Conservation (phyloP, 2,113 vertebrate genomes). For the Chloropsis hardwickii region DNA sequence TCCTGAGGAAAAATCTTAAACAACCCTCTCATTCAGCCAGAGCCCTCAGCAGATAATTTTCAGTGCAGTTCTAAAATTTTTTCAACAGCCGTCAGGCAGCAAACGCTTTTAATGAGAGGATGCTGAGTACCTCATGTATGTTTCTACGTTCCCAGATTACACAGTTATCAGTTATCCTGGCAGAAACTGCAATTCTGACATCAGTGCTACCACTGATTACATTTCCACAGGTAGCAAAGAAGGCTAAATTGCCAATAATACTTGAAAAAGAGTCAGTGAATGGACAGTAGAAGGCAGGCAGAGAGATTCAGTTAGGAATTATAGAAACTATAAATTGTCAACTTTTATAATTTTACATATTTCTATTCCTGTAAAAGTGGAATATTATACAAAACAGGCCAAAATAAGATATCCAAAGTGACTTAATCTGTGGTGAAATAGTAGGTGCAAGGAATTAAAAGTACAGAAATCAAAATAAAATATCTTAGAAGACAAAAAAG, state of each 20-base stretch:
- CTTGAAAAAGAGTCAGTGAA: neutral
- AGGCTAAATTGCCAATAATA: constrained; percentile 22
- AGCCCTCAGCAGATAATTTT: neutral
- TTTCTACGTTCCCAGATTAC: neutral
- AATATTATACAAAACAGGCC: constrained; percentile 13
- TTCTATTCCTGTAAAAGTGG: neutral
- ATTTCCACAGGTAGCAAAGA: constrained; percentile 5
- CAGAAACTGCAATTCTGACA: constrained; percentile 1
- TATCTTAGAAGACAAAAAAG: constrained; percentile 18
- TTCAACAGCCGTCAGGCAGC: neutral
- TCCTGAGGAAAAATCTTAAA: neutral
- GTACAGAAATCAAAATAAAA: constrained; percentile 45
- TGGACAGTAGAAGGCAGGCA: neutral
- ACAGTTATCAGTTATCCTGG: neutral
- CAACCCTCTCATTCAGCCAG: neutral
- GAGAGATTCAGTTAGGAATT: neutral
- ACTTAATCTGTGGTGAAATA: constrained; percentile 43
- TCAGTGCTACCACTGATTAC: constrained; percentile 12
- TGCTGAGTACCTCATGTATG: neutral
- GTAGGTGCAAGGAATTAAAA: constrained; percentile 47
- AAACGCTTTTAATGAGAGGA: neutral
- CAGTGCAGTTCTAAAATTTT: neutral
- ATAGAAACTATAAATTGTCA: neutral
- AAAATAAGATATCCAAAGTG: constrained; percentile 1
- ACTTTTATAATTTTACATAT: constrained; percentile 13